phyloP scores from a whole-genome alignment of 2,888 invertebrate genomes.

The Coleophora flavipennella region DNA sequence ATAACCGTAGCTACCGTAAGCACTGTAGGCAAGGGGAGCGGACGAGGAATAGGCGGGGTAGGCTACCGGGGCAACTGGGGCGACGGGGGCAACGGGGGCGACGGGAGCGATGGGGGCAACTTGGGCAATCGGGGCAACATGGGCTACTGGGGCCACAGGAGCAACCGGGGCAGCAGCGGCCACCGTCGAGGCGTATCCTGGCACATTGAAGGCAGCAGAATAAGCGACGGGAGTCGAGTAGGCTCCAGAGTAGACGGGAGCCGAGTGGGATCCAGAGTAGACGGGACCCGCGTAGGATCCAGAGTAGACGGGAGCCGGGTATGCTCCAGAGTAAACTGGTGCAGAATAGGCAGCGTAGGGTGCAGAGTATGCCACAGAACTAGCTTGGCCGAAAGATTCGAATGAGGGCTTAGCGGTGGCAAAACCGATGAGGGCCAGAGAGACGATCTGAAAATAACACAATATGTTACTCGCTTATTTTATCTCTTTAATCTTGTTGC shows the following conservation, averaged over 20 bases:
- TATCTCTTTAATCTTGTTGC: too few relatives aligned
- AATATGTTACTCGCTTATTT: too few relatives aligned
- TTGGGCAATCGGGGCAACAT: constrained; percentile 15
- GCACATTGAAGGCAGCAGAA: constrained; percentile 1
- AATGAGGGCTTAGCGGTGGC: too few relatives aligned
- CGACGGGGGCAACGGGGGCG: constrained; percentile 12
- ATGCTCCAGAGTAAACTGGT: too few relatives aligned
- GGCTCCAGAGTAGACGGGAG: not conserved
- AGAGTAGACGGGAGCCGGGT: constrained; percentile 1
- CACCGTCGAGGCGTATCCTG: constrained; percentile 2
- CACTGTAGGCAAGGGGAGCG: constrained; percentile 8
- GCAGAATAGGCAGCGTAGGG: not conserved
- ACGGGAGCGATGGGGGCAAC: constrained; percentile 20
- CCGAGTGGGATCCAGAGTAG: too few relatives aligned
- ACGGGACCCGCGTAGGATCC: constrained; percentile 1
- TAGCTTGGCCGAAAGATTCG: too few relatives aligned
- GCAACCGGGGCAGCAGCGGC: constrained; percentile 3
- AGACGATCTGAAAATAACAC: too few relatives aligned
- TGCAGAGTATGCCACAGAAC: too few relatives aligned
- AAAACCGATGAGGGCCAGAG: too few relatives aligned
- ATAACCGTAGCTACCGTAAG: constrained; percentile 8
- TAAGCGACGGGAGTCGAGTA: not conserved
- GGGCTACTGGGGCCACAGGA: constrained; percentile 11
- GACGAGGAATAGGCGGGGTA: constrained; percentile 2
- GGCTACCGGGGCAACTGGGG: constrained; percentile 16